Evolutionary conservation across 2,113 vertebrate genomes (phyloP), one percentile per base, ranked within the genome.

Genomic region (Pygoscelis adeliae): DNA sequence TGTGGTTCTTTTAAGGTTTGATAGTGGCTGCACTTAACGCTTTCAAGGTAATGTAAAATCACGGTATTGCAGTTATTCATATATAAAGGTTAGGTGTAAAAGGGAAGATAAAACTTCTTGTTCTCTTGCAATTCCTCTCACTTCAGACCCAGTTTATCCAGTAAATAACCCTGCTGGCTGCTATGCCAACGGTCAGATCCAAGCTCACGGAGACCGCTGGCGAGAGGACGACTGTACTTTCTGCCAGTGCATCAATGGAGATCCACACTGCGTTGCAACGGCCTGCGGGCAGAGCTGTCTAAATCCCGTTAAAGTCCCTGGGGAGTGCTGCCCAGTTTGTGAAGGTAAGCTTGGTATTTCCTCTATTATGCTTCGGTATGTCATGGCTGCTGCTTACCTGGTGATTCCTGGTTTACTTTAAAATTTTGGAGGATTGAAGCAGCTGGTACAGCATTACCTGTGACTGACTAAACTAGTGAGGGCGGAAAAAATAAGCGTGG

Each of bases 161-260:
- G 97, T 99, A 40, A 98, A 98, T 50, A 99, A 98, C 52, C 99
- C 98, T 11, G 99, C 99, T 15, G 99, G 99, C 93, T 99, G 99
- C 96, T 99, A 99, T 27, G 99, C 99, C 88, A 99, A 98, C 1
- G 99, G 99, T 16, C 99, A 99, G 98, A 99, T 99, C 96, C 98
- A 98, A 3, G 99, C 98, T 15, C 99, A 99, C 1, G 99, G 99
- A 7, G 99, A 99, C 93, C 99, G 99, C 94, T 99, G 99, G 99
- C 98, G 99, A 11, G 99, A 99, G 89, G 99, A 99, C 1, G 99
- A 99, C 97, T 99, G 99, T 69, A 99, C 99, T 0, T 99, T 99
- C 97, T 99, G 99, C 97, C 99, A 99, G 96, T 99, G 99, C 93
- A 98, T 99, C 97, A 99, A 98, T 0, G 99, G 99, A 34, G 98